Conservation (phyloP, 2,113 vertebrate species). For the Notothenia rossii region DNA sequence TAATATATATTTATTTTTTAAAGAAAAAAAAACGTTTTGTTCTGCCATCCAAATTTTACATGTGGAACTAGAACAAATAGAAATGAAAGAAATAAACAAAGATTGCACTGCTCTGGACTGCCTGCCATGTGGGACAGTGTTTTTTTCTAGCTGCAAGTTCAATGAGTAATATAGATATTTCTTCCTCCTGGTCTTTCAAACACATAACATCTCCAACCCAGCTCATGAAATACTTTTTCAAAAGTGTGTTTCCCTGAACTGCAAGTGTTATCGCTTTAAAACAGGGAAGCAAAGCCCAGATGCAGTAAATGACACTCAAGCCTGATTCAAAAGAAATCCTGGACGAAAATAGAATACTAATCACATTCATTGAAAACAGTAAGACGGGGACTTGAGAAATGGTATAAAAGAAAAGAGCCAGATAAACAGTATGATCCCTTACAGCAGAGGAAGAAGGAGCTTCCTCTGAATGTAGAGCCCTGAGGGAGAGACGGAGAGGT, state of each 20-base stretch:
- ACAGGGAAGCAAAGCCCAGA: conserved; percentile 2
- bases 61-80: no score
- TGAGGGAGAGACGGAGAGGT: conserved; percentile 41
- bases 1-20: no score
- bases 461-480: conserved; percentile 38
- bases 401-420: conserved; percentile 62
- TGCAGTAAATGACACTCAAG: conserved; percentile 30
- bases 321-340: conserved; percentile 11
- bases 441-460: conserved; percentile 19
- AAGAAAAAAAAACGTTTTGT: no score
- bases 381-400: conserved; percentile 71
- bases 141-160: neutral
- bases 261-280: conserved; percentile 5
- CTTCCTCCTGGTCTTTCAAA: neutral
- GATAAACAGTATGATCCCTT: conserved; percentile 64
- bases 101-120: no score
- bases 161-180: no score
- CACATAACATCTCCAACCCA: neutral
- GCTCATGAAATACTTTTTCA: conserved; percentile 1
- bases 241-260: neutral
- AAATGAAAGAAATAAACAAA: no score
- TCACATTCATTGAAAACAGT: conserved; percentile 62
- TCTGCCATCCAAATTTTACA: no score
- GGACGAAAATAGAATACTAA: conserved; percentile 58
- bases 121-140: no score